Evolutionary conservation across 2,888 invertebrate species (phyloP).

Genomic region (Lumbricus terrestris): DNA sequence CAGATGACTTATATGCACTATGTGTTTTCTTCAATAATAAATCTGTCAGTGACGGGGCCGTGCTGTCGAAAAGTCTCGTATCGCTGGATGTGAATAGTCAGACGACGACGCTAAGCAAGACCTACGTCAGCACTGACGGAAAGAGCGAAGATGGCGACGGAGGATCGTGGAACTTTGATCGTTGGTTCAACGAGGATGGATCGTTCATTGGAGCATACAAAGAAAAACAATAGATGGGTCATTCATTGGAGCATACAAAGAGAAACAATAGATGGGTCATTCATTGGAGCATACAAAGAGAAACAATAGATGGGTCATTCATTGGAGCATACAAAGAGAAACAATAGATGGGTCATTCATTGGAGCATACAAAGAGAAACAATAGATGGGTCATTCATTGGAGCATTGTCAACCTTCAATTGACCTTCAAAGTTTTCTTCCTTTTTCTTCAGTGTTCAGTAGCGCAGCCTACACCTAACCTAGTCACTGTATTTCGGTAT

Average conservation of each 20-base stretch:
- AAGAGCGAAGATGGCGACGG: background rate
- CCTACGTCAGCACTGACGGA: background rate
- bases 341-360: background rate
- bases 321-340: background rate
- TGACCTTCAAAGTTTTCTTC: too few species aligned
- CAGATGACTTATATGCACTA: too few species aligned
- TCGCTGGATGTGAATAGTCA: background rate
- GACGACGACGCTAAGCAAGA: background rate
- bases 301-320: background rate
- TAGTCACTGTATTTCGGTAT: too few species aligned
- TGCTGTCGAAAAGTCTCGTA: background rate
- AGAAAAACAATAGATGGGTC: background rate
- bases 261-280: background rate
- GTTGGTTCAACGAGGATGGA: slow-evolving; percentile 16
- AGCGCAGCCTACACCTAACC: too few species aligned
- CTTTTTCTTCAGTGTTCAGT: too few species aligned
- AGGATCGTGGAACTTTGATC: background rate
- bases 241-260: background rate
- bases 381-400: background rate
- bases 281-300: background rate
- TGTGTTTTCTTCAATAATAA: background rate
- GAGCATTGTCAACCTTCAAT: too few species aligned
- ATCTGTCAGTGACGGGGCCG: background rate
- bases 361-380: background rate
- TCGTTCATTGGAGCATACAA: slow-evolving; percentile 17